These are phyloP conservation scores for Chymomyza amoena DNA, from an alignment of 2,888 invertebrate genomes.

Conservation along the genomic window DNA sequence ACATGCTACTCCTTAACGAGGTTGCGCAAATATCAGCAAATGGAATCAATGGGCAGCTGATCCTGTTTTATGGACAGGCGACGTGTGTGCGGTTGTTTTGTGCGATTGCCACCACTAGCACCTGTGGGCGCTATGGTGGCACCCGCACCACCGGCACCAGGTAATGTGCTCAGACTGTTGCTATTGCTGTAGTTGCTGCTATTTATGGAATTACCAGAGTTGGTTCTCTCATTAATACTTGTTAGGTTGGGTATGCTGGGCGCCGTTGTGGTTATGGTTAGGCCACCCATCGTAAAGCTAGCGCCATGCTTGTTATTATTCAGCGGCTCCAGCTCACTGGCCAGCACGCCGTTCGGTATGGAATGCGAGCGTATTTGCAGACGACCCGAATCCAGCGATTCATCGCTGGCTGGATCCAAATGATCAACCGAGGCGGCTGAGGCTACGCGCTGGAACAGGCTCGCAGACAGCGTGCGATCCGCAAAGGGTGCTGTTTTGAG, in stretches of 20 bases:
- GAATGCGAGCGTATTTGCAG: constrained; percentile 78
- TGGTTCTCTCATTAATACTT: constrained; percentile 78
- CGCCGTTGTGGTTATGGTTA: constrained; percentile 68
- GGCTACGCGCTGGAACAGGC: constrained; percentile 75
- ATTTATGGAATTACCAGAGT: constrained; percentile 72
- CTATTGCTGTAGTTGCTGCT: constrained; percentile 65
- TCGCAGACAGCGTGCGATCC: constrained; percentile 77
- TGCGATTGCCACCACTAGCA: constrained; percentile 30
- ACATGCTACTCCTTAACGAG: constrained; percentile 8
- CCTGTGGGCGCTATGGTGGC: constrained; percentile 33
- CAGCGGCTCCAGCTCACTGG: constrained; percentile 73
- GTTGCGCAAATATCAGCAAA: constrained; percentile 76
- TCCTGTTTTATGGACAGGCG: constrained; percentile 78
- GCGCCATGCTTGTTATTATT: constrained; percentile 64
- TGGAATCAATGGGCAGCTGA: constrained; percentile 78
- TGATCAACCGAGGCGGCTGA: constrained; percentile 78
- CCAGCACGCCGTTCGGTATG: constrained; percentile 77
- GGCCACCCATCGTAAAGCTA: constrained; percentile 72
- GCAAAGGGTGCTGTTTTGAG: constrained; percentile 40
- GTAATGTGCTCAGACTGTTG: constrained; percentile 48
- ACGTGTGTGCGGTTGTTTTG: constrained; percentile 67
- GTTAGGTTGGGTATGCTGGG: constrained; percentile 74
- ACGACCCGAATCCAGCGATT: constrained; percentile 77
- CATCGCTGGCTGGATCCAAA: constrained; percentile 78
- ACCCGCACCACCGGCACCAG: constrained; percentile 27